Conservation (phyloP, 2,888 invertebrate species). For the Mechanitis messenoides region DNA sequence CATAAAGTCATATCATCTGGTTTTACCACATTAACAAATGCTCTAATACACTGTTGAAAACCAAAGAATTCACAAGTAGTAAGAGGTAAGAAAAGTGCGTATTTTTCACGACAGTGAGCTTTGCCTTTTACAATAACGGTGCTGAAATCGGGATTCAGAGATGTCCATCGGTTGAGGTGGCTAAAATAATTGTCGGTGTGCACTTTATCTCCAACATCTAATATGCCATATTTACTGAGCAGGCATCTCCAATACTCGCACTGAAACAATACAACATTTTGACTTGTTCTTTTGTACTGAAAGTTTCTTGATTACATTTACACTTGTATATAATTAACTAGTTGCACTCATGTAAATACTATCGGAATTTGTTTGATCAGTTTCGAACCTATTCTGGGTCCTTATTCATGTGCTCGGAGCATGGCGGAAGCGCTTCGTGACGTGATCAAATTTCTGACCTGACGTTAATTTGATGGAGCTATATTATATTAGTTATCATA, state of each 20-base stretch:
- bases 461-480: too few relatives aligned
- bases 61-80: conserved; percentile 39
- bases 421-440: too few relatives aligned
- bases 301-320: too few relatives aligned
- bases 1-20: neutral
- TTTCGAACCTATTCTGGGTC: too few relatives aligned
- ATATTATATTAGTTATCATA: too few relatives aligned
- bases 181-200: conserved; percentile 44
- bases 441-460: too few relatives aligned
- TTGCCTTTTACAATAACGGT: conserved; percentile 44
- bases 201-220: conserved; percentile 32
- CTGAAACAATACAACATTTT: conserved; percentile 37
- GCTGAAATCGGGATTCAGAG: conserved; percentile 45
- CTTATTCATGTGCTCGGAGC: too few relatives aligned
- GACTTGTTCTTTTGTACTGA: neutral
- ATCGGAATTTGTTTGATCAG: too few relatives aligned
- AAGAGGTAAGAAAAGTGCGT: conserved; percentile 38
- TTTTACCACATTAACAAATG: conserved; percentile 43
- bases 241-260: conserved; percentile 51
- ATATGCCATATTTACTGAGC: conserved; percentile 43
- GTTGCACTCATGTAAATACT: too few relatives aligned
- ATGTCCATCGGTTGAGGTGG: conserved; percentile 53
- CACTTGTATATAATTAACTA: too few relatives aligned
- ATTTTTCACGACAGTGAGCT: conserved; percentile 39
- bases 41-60: conserved; percentile 46